Conservation (phyloP, 2,888 invertebrate genomes). For the Sinohyriopsis cumingii region DNA sequence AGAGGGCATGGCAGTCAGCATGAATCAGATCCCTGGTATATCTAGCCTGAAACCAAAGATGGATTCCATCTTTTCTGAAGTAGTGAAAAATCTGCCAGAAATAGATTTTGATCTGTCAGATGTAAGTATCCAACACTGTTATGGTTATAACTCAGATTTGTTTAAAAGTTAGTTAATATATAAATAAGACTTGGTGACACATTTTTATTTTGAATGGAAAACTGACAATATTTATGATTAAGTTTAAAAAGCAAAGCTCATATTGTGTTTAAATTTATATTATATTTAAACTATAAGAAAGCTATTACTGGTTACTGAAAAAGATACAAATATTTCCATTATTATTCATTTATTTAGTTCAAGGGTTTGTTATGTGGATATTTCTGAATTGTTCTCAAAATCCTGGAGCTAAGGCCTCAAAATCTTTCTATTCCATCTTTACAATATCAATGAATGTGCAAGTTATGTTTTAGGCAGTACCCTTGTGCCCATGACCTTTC, state of each 20-base stretch:
- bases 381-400: too few relatives aligned
- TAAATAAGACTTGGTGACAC: background rate
- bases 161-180: too few relatives aligned
- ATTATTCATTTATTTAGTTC: background rate
- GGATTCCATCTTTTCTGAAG: conserved; percentile 66
- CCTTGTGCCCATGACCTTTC: too few relatives aligned
- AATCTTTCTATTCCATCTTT: too few relatives aligned
- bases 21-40: too few relatives aligned
- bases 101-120: conserved; percentile 67
- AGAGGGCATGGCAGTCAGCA: too few relatives aligned
- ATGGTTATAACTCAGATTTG: too few relatives aligned
- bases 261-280: background rate
- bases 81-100: conserved; percentile 64
- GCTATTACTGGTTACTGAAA: background rate
- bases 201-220: background rate
- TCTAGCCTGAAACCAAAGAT: conserved; percentile 63
- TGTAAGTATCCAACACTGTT: conserved; percentile 46
- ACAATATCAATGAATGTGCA: too few relatives aligned
- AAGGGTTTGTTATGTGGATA: too few relatives aligned
- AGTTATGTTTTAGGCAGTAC: too few relatives aligned
- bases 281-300: background rate
- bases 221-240: background rate
- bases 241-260: background rate
- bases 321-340: background rate
- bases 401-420: too few relatives aligned